Evolutionary conservation across 2,113 vertebrate species (phyloP).

Genomic region (Stigmatopora nigra): DNA sequence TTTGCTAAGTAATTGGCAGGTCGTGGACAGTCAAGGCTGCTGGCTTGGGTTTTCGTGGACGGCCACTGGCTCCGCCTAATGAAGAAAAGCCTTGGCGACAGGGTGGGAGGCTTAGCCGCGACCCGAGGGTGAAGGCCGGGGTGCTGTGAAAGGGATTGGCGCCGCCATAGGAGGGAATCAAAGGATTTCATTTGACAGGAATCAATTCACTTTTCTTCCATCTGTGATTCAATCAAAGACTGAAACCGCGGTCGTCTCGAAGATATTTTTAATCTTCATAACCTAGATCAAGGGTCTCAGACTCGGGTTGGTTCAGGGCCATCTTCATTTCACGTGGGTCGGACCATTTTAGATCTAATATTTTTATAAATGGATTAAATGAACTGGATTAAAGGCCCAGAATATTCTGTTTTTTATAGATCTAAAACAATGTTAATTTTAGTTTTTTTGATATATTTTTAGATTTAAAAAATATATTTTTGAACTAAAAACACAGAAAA

Average conservation of each 20-base stretch:
- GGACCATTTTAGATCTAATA: no score
- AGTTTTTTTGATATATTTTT: no score
- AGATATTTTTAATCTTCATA: no score
- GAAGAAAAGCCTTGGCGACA: slow-evolving; percentile 29
- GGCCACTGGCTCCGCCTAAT: slow-evolving; percentile 40
- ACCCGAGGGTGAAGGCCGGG: slow-evolving; percentile 16
- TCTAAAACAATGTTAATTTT: no score
- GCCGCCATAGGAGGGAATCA: neutral
- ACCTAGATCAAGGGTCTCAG: no score
- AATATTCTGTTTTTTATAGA: no score
- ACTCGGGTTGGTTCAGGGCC: no score
- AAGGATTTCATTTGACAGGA: slow-evolving; percentile 9
- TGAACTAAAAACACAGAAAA: no score
- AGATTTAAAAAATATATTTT: no score
- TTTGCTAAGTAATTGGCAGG: slow-evolving; percentile 47
- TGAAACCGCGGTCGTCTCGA: neutral
- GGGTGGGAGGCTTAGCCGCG: slow-evolving; percentile 21
- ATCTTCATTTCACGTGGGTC: no score
- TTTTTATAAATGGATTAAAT: no score
- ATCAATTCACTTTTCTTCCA: slow-evolving; percentile 13
- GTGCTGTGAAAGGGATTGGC: slow-evolving; percentile 23
- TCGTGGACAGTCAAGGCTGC: slow-evolving; percentile 17
- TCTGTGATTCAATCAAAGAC: neutral
- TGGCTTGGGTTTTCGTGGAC: slow-evolving; percentile 19
- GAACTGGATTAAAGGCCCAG: no score